Percentiles rank a stretch among this genome's conserved stretches.
Evolutionary conservation across 2,888 invertebrate genomes (phyloP).

Genomic region (Rhagonycha lutea): DNA sequence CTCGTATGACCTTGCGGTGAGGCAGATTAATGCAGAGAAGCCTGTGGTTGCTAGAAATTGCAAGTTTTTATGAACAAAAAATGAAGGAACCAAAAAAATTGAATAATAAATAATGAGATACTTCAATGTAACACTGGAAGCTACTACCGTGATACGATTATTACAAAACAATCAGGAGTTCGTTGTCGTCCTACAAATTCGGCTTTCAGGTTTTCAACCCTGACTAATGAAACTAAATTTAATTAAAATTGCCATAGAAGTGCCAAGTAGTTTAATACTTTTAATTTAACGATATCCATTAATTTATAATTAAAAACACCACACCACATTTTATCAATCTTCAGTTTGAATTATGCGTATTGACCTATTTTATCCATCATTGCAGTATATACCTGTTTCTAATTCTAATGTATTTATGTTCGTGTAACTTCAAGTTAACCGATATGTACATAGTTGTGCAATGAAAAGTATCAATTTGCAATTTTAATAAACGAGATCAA

Average conservation of each 20-base stretch:
- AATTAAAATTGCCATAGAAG: background rate
- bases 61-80: background rate
- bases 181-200: background rate
- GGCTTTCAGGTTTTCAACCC: background rate
- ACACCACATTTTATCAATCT: background rate
- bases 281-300: background rate
- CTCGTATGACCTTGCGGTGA: background rate
- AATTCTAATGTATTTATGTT: background rate
- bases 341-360: background rate
- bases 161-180: background rate
- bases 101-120: background rate
- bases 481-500: slow-evolving; percentile 34
- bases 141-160: background rate
- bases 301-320: background rate
- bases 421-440: background rate
- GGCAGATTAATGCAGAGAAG: background rate
- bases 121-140: background rate
- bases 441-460: background rate
- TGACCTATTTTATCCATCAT: background rate
- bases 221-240: background rate
- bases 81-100: background rate
- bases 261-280: background rate
- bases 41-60: background rate
- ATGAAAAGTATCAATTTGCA: slow-evolving; percentile 24
- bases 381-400: background rate